Conservation (phyloP, 2,888 invertebrate species). For the Ormyrus nitidulus region DNA sequence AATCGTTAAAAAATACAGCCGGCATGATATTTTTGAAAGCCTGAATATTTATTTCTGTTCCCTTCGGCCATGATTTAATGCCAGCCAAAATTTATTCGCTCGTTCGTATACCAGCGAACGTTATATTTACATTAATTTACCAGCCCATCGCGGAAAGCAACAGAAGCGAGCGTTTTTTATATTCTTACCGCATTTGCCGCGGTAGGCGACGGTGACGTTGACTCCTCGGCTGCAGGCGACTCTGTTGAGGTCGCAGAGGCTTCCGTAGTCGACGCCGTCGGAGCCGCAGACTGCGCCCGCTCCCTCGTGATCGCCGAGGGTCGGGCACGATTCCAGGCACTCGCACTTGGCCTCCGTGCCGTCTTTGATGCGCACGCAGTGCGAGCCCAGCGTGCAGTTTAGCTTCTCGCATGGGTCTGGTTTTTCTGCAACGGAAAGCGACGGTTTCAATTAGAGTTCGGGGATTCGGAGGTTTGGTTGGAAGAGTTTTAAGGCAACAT, state of each 20-base stretch:
- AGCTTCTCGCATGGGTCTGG: constrained; percentile 79
- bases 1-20: no score
- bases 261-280: constrained; percentile 89
- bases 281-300: constrained; percentile 88
- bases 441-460: background rate
- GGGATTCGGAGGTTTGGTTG: no score
- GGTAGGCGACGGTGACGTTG: constrained; percentile 88
- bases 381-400: constrained; percentile 79
- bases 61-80: no score
- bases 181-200: constrained; percentile 89
- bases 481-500: no score
- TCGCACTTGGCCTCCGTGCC: constrained; percentile 86
- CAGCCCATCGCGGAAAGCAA: no score
- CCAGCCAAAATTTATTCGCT: no score
- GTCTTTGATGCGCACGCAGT: constrained; percentile 80
- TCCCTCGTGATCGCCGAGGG: constrained; percentile 89
- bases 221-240: constrained; percentile 85
- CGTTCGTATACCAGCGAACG: no score
- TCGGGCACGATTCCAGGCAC: constrained; percentile 87
- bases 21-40: no score
- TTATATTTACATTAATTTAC: no score
- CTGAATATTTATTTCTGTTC: no score
- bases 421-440: constrained; percentile 68
- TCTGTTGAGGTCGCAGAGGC: constrained; percentile 89
- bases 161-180: no score